Base-by-base conservation (phyloP, 2,797 vertebrate species). In the Urosaurus nigricauda region DNA sequence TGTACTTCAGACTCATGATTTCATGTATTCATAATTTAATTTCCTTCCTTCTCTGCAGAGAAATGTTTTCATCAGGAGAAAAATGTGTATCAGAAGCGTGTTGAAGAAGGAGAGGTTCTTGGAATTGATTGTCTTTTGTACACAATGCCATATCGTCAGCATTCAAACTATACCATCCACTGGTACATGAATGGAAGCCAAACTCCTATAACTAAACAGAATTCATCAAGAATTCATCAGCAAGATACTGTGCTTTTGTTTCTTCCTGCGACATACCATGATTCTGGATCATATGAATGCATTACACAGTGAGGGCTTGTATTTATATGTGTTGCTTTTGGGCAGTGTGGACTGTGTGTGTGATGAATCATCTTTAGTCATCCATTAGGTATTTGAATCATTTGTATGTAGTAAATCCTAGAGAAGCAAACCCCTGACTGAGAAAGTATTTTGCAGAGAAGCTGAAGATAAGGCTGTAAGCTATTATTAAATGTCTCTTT, bases 231-330 rank as follows among this genome's bases (percentile, higher is more conserved):
- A 89, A 58, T 80, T 2, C 75, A 81, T 65, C 89, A 81, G 1
- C 26, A 40, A 19, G 17, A 90, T 35, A 83, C 29, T 17, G 29
- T 58, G 58, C 80, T 94, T 79, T 88, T 58, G 43, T 91, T 94
- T 93, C 40, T 90, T 29, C 89, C 93, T 70, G 85, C 63, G 73
- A 85, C 4, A 43, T 83, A 88, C 58, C 37, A 90, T 24, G 90
- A 93, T 86, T 68, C 80, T n/a, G 91, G 85, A 83, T 79, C 53
- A 6, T 93, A 93, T 58, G 56, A 70, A 83, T 93, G 92, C 85
- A 37, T 92, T 32, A 2, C 87, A 73, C 16, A 85, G 91, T 94
- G 68, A 93, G 88, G 58, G 73, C n/a, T 56, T 65, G 53, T 16
- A 32, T 73, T 77, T 78, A 56, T 71, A 9, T 74, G 35, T 82